phyloP scores from a whole-genome alignment of 2,797 vertebrate genomes.

The Siniperca undulata region DNA sequence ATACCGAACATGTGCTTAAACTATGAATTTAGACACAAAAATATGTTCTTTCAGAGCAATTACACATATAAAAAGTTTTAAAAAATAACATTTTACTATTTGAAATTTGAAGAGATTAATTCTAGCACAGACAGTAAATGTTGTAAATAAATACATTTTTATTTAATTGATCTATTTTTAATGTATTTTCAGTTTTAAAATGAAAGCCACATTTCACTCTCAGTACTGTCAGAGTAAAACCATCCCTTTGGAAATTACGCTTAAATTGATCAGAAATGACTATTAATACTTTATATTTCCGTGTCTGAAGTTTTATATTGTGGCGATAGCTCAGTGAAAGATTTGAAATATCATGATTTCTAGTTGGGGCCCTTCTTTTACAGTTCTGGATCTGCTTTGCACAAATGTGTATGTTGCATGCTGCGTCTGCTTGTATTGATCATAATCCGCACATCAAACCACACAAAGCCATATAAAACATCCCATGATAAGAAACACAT shows the following conservation, averaged over 20 bases:
- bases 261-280: constrained; percentile 20
- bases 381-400: constrained; percentile 21
- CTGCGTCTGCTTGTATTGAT: constrained; percentile 47
- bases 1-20: constrained; percentile 2
- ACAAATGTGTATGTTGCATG: constrained; percentile 27
- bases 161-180: not conserved
- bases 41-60: not conserved
- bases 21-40: not conserved
- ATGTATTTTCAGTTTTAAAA: constrained; percentile 25
- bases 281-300: constrained; percentile 2
- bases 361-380: not conserved
- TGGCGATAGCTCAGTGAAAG: not conserved
- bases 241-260: constrained; percentile 2
- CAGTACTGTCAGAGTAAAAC: constrained; percentile 30
- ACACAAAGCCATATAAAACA: constrained; percentile 41
- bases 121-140: not conserved
- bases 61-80: not conserved
- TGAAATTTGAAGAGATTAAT: not conserved
- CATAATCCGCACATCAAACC: constrained; percentile 32
- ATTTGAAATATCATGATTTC: constrained; percentile 8
- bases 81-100: not conserved
- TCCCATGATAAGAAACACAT: constrained; percentile 47
- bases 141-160: not conserved
- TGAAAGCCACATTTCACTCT: constrained; percentile 32
- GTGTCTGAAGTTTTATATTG: constrained; percentile 14